phyloP scores from a whole-genome alignment of 1,140 invertebrate genomes.

The Streblospio benedicti region DNA sequence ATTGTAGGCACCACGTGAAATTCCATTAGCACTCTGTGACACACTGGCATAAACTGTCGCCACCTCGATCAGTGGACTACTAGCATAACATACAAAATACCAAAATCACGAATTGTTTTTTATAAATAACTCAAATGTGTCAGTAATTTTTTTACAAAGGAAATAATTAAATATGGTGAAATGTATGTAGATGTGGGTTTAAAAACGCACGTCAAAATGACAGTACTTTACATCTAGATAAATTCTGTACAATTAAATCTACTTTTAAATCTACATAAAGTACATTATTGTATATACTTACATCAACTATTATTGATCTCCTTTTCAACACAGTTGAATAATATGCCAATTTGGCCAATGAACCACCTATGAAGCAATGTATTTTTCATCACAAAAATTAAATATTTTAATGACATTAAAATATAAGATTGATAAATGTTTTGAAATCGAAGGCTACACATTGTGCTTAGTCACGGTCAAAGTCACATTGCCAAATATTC shows the following conservation, averaged over 20 bases:
- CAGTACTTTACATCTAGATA: no score
- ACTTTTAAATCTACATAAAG: not conserved
- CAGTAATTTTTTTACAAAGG: no score
- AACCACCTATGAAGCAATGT: slow-evolving; percentile 50
- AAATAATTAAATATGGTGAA: not conserved
- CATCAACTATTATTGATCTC: slow-evolving; percentile 55
- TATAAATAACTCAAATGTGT: no score
- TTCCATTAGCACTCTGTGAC: no score
- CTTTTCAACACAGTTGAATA: slow-evolving; percentile 59
- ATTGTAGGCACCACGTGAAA: no score
- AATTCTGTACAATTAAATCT: slow-evolving; percentile 17
- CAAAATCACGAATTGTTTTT: no score
- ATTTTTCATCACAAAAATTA: not conserved
- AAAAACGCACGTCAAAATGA: slow-evolving; percentile 21
- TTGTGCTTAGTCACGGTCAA: slow-evolving; percentile 8
- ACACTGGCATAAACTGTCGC: no score
- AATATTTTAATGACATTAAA: not conserved
- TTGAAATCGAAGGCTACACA: not conserved
- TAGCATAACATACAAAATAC: no score
- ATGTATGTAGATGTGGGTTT: not conserved
- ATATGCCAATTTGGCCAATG: slow-evolving; percentile 67
- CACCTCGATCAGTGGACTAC: no score
- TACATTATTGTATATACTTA: slow-evolving; percentile 31
- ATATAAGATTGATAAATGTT: not conserved
- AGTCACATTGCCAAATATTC: not conserved